Evolutionary conservation across 92 coral and sea anemone species (phyloP), one percentile per base, ranked within the genome.

Genomic region (Bergia puertoricense): DNA sequence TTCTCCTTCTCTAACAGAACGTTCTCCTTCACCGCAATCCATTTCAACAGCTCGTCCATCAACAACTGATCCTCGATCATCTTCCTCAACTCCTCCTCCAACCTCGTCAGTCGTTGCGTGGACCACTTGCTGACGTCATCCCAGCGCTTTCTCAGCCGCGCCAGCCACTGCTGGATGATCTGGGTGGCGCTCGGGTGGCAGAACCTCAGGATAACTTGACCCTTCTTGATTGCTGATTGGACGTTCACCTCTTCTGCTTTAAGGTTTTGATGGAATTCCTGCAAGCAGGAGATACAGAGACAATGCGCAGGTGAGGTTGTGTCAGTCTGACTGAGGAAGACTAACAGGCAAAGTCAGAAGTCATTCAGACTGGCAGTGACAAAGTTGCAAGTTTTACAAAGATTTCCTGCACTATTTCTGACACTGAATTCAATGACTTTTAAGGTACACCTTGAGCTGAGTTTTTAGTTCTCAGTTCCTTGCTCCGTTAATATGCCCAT

Each of bases 111-210:
- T 23, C 99, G 77, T 90, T 97, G 99, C 10, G 92, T 87, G 44
- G 98, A 94, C 99, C 99, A 97, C 83, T 95, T 95, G 75, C 94
- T 86, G 71, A 94, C 92, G 88, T 97, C 99, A 15, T 94, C 97
- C 99, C 98, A 97, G 45, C 99, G 92, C 86, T 97, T 97, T 91
- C 96, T 95, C 74, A 97, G 93, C 65, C 98, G 88, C 36, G 97
- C 95, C 22, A 95, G 93, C 93, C 96, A 93, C 66, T 96, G 98
- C 77, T 97, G 99, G 79, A 97, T 93, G 83, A 96, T 97, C 86
- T 94, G 98, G 46, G 95, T 92, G 2, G 98, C 99, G 75, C 98
- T 95, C 62, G 99, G 99, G 76, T 97, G 99, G 79, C 99, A 97
- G 94, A 97, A 97, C 76, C 99, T 94, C 30, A 96, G 94, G 20